Percentiles rank a stretch among this genome's conserved stretches.
Conservation (phyloP, 2,113 vertebrate species). For the Vidua macroura region DNA sequence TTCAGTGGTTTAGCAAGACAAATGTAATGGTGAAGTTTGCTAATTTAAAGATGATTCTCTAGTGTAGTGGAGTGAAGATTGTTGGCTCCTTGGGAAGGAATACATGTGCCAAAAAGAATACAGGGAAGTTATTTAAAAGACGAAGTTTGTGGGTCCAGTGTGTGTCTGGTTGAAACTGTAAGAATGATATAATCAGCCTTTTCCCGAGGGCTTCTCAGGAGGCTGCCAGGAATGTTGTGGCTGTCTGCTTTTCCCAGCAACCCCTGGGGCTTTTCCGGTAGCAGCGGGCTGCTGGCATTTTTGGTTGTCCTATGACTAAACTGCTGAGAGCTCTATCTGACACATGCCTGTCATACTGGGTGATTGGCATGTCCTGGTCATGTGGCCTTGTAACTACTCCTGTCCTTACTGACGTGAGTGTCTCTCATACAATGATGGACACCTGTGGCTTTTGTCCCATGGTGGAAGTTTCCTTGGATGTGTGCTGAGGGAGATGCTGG, state of each 20-base stretch:
- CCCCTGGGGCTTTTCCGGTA: background rate
- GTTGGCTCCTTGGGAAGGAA: background rate
- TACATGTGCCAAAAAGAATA: background rate
- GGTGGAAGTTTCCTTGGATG: fast-evolving
- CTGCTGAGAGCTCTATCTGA: background rate
- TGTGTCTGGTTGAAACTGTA: background rate
- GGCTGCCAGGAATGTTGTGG: background rate
- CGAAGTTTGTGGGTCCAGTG: fast-evolving
- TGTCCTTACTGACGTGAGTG: background rate
- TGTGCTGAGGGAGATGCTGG: background rate
- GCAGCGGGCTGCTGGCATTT: background rate
- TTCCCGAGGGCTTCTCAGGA: background rate
- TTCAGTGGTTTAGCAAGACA: background rate
- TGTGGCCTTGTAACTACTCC: background rate
- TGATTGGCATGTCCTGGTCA: background rate
- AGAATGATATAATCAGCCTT: background rate
- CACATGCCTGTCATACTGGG: background rate
- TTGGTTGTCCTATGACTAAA: background rate
- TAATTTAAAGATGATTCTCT: background rate
- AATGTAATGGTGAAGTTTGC: background rate
- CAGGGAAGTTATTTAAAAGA: background rate
- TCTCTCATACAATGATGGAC: background rate
- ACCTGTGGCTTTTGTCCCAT: background rate
- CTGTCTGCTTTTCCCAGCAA: background rate
- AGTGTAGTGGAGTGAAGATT: background rate